Evolutionary conservation across 2,113 vertebrate genomes (phyloP).

Genomic region (Guaruba guarouba): DNA sequence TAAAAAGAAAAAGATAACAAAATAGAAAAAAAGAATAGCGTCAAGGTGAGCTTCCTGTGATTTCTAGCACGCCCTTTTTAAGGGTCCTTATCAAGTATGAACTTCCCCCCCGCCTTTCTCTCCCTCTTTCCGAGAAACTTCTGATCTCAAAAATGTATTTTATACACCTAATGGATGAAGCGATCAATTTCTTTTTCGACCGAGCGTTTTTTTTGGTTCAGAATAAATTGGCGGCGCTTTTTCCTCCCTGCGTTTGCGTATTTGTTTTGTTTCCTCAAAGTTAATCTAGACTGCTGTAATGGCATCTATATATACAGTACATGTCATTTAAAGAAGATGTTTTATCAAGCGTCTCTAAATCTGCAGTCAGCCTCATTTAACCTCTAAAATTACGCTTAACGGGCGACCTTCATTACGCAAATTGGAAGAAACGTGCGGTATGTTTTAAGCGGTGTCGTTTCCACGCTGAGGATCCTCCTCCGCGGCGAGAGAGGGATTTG

Average conservation of each 20-base stretch:
- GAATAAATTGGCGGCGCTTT: neutral
- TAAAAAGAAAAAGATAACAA: neutral
- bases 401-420: conserved; percentile 5
- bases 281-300: neutral
- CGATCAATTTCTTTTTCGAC: conserved; percentile 14
- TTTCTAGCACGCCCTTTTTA: neutral
- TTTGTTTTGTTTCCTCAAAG: conserved; percentile 30
- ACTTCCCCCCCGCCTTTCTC: neutral
- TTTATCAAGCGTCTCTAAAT: conserved; percentile 41
- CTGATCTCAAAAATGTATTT: conserved; percentile 33
- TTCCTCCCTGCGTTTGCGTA: neutral
- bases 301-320: neutral
- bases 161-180: conserved; percentile 33
- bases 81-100: neutral
- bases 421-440: neutral
- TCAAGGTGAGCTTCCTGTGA: neutral
- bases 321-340: conserved; percentile 14
- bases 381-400: conserved; percentile 36
- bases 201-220: neutral
- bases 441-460: neutral
- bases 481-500: neutral
- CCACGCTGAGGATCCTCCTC: neutral
- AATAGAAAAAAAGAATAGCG: neutral
- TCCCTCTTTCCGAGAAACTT: neutral
- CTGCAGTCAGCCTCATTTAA: conserved; percentile 35